phyloP scores from a whole-genome alignment of 2,797 vertebrate genomes.

The Hephaestus fuliginosus region DNA sequence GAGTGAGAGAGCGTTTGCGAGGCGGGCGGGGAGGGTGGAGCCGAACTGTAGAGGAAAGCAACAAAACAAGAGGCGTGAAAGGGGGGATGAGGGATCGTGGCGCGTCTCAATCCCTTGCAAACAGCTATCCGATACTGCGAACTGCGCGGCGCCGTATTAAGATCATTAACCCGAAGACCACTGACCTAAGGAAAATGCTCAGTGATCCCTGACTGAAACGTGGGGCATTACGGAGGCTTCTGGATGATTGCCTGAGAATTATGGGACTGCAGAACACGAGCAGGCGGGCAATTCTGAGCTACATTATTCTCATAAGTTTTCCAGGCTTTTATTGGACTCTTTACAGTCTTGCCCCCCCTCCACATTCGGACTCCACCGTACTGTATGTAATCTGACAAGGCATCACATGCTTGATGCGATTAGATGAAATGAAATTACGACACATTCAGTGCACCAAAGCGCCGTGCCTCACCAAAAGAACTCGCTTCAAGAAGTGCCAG shows the following conservation, averaged over 20 bases:
- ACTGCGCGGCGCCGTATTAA: conserved; percentile 55
- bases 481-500: conserved; percentile 51
- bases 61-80: conserved; percentile 26
- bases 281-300: conserved; percentile 40
- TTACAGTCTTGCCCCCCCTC: conserved; percentile 49
- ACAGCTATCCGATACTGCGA: conserved; percentile 49
- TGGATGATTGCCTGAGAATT: conserved; percentile 71
- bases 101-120: conserved; percentile 39
- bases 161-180: conserved; percentile 74
- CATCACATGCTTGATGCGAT: conserved; percentile 66
- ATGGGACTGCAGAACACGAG: conserved; percentile 59
- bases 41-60: not conserved
- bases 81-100: conserved; percentile 20
- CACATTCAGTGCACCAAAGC: conserved; percentile 57
- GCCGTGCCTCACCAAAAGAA: conserved; percentile 58
- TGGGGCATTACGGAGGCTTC: conserved; percentile 67
- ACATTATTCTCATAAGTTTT: conserved; percentile 72
- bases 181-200: conserved; percentile 71
- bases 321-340: conserved; percentile 70
- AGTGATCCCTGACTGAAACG: conserved; percentile 60
- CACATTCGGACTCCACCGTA: conserved; percentile 40
- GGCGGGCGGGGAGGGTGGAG: not conserved
- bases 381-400: conserved; percentile 70
- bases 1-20: not conserved
- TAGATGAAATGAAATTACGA: conserved; percentile 73